These are phyloP conservation scores for Oxyura jamaicensis DNA, from an alignment of 2,113 vertebrate genomes.

Conservation along the genomic window DNA sequence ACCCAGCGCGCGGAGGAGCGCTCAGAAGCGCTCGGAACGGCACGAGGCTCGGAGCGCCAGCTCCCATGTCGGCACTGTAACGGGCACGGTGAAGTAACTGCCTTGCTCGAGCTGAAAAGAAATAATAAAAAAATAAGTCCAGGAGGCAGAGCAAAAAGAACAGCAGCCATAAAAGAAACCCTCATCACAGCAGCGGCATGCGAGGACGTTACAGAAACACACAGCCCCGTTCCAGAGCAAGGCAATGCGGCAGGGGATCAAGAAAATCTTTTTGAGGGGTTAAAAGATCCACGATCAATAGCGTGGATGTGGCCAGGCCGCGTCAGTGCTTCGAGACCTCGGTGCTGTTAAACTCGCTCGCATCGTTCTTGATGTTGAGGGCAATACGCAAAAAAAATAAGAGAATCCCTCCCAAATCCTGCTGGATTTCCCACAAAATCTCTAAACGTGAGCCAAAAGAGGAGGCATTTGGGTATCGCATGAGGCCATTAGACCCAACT, in stretches of 20 bases:
- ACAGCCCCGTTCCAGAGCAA: background rate
- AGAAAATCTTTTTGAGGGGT: background rate
- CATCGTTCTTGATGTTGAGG: accelerated
- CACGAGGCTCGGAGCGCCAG: background rate
- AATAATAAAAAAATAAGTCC: background rate
- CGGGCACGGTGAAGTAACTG: accelerated
- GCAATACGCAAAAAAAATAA: background rate
- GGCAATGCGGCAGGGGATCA: background rate
- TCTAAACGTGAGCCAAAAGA: accelerated
- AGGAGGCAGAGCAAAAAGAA: too few species aligned
- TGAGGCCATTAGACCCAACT: background rate
- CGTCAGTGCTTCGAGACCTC: too few species aligned
- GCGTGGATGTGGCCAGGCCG: background rate
- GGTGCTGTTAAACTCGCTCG: background rate
- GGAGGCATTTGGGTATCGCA: accelerated
- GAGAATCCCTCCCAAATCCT: background rate
- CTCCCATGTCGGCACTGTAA: accelerated
- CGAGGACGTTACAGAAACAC: too few species aligned
- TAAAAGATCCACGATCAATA: background rate
- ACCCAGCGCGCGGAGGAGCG: accelerated
- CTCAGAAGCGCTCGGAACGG: background rate
- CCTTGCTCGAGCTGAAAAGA: background rate
- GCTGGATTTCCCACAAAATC: background rate
- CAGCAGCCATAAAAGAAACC: too few species aligned
- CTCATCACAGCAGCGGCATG: too few species aligned